Percentiles rank a stretch among this genome's conserved stretches.
These are phyloP conservation scores for Ferrisia virgata DNA, from an alignment of 2,888 invertebrate species.

Conservation along the genomic window DNA sequence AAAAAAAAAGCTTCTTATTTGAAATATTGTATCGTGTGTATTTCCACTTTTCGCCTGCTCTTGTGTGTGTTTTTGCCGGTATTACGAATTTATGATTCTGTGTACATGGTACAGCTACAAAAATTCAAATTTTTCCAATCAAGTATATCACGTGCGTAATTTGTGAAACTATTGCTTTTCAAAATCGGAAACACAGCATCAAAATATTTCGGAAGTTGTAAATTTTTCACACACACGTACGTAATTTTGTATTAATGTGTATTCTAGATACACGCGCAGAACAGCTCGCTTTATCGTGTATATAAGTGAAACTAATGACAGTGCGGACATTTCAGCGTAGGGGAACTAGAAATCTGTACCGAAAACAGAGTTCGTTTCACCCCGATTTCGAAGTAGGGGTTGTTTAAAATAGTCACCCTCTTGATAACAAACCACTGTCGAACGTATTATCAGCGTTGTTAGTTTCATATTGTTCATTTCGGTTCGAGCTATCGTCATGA, in stretches of 20 bases:
- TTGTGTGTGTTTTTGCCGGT: background rate
- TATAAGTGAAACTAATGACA: slow-evolving; percentile 41
- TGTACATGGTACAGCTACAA: background rate
- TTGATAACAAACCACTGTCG: slow-evolving; percentile 45
- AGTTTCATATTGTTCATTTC: slow-evolving; percentile 43
- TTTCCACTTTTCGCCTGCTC: background rate
- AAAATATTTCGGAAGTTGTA: slow-evolving; percentile 23
- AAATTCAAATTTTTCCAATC: slow-evolving; percentile 21
- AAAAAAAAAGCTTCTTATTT: background rate
- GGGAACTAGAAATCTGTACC: slow-evolving; percentile 35
- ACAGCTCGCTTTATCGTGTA: background rate
- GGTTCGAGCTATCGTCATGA: slow-evolving; percentile 34
- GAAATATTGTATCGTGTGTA: background rate
- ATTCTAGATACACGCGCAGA: background rate
- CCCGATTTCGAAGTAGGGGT: slow-evolving; percentile 39
- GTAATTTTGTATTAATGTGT: too few relatives aligned
- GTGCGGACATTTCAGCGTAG: slow-evolving; percentile 39
- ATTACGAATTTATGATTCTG: background rate
- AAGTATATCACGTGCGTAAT: background rate
- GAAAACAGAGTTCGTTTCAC: slow-evolving; percentile 14
- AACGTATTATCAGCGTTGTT: slow-evolving; percentile 44
- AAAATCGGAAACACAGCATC: background rate
- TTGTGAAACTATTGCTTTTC: background rate
- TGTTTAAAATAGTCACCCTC: slow-evolving; percentile 41
- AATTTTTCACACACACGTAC: background rate